Percentiles rank a stretch among this genome's conserved stretches.
Evolutionary conservation across 2,888 invertebrate genomes (phyloP).

Genomic region (Sarcophaga caerulescens): DNA sequence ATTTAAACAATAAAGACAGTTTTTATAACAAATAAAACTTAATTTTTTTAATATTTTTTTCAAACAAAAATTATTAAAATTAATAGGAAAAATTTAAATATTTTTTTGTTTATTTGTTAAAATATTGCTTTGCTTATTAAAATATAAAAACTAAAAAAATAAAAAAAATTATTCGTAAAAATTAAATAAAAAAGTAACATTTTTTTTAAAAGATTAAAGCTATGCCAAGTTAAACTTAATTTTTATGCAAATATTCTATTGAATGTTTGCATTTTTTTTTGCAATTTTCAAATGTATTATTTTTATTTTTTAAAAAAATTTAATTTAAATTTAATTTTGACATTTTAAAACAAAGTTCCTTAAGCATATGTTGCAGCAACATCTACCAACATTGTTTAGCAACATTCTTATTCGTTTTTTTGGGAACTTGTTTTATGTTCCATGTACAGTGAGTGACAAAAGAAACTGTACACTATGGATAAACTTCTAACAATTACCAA

Average conservation of each 20-base stretch:
- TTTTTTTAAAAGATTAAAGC: slow-evolving; percentile 64
- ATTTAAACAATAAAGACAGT: slow-evolving; percentile 47
- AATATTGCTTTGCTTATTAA: slow-evolving; percentile 55
- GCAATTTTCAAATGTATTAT: slow-evolving; percentile 17
- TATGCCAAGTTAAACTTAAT: slow-evolving; percentile 49
- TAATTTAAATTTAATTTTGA: slow-evolving; percentile 49
- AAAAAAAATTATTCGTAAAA: slow-evolving; percentile 41
- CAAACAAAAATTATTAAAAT: slow-evolving; percentile 40
- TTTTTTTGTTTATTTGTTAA: slow-evolving; percentile 19
- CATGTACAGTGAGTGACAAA: too few species aligned
- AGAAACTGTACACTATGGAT: too few species aligned
- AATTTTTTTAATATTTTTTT: too few species aligned
- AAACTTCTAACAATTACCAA: too few species aligned
- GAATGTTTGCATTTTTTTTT: not conserved
- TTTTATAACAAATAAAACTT: too few species aligned
- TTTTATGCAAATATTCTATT: slow-evolving; percentile 16
- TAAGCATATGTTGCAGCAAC: slow-evolving; percentile 26
- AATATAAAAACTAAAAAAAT: too few species aligned
- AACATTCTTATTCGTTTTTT: slow-evolving; percentile 53
- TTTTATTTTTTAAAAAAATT: slow-evolving; percentile 33
- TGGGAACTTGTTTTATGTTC: slow-evolving; percentile 4
- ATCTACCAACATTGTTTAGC: slow-evolving; percentile 53
- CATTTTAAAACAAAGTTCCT: not conserved
- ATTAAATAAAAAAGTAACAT: slow-evolving; percentile 60
- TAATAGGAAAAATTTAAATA: slow-evolving; percentile 60